A percentile compares a stretch with the other conserved stretches of the same genome.
phyloP scores from a whole-genome alignment of 2,888 invertebrate species.

The Lepetodrilus schrolli region DNA sequence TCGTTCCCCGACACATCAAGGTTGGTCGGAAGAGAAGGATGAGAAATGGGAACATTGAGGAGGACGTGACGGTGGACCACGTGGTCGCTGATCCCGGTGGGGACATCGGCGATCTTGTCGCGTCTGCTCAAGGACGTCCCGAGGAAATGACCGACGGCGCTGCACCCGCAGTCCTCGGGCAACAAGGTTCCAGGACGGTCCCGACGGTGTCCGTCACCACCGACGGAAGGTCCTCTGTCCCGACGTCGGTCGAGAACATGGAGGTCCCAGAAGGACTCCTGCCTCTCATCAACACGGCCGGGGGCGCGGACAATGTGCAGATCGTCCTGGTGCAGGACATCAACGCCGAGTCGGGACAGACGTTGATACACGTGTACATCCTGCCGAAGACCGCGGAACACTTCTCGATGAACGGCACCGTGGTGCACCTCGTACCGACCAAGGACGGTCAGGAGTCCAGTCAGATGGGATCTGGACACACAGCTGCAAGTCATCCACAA shows the following conservation, averaged over 20 bases:
- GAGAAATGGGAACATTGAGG: background rate
- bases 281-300: background rate
- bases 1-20: background rate
- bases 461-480: no score
- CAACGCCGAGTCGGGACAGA: constrained; percentile 44
- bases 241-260: background rate
- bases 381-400: constrained; percentile 34
- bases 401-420: background rate
- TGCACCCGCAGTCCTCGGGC: background rate
- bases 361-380: constrained; percentile 61
- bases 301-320: constrained; percentile 44
- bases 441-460: no score
- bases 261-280: background rate
- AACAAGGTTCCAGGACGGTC: background rate
- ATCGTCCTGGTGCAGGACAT: constrained; percentile 53
- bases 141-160: background rate
- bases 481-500: no score
- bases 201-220: background rate
- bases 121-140: background rate
- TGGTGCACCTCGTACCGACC: background rate
- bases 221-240: background rate
- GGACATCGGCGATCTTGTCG: background rate
- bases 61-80: background rate
- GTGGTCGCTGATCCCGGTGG: background rate
- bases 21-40: background rate